A percentile compares a stretch with the other conserved stretches of the same genome.
phyloP scores from a whole-genome alignment of 2,797 vertebrate species.

The Anguilla anguilla region DNA sequence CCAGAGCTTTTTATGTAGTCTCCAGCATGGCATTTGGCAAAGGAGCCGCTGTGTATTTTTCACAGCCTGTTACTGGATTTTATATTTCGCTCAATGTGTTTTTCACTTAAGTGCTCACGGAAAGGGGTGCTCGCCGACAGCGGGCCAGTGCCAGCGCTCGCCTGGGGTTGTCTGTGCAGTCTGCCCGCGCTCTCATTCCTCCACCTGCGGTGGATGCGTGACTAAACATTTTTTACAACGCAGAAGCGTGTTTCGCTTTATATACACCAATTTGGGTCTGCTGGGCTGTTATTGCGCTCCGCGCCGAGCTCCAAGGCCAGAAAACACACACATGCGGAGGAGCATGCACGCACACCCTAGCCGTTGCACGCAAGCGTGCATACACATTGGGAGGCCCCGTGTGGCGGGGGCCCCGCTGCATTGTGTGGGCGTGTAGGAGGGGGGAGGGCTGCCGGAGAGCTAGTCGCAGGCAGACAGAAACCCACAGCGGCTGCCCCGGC shows the following conservation, averaged over 20 bases:
- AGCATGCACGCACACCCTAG: constrained; percentile 52
- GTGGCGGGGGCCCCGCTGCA: neutral
- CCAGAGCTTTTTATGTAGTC: constrained; percentile 51
- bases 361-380: constrained; percentile 64
- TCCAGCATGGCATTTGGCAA: constrained; percentile 59
- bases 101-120: constrained; percentile 49
- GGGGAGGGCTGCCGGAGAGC: neutral
- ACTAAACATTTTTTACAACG: constrained; percentile 72
- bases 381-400: constrained; percentile 39
- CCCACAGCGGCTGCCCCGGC: neutral
- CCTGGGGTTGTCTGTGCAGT: constrained; percentile 46
- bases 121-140: constrained; percentile 44
- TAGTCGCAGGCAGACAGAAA: neutral
- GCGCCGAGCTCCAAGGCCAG: constrained; percentile 60
- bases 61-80: constrained; percentile 53
- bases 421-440: constrained; percentile 30
- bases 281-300: constrained; percentile 63
- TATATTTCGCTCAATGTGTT: constrained; percentile 53
- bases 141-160: constrained; percentile 46
- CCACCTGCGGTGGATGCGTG: constrained; percentile 67
- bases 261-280: constrained; percentile 65
- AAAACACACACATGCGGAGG: constrained; percentile 49
- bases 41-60: constrained; percentile 43
- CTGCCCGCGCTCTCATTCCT: constrained; percentile 53
- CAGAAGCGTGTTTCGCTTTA: constrained; percentile 69